Conservation (phyloP, 2,888 invertebrate genomes). For the Oscheius sp. region DNA sequence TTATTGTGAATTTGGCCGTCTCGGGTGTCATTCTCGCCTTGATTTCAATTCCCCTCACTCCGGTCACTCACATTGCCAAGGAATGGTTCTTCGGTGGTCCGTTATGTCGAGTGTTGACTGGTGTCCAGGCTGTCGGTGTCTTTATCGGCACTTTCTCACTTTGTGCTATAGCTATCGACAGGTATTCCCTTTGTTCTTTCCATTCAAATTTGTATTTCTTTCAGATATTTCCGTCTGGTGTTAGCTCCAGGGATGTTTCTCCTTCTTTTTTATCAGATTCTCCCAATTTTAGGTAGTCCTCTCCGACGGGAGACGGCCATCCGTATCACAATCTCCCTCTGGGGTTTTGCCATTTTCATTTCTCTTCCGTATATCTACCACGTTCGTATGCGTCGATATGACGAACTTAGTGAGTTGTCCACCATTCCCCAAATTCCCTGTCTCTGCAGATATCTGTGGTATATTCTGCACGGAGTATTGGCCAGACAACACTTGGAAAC, state of each 20-base stretch:
- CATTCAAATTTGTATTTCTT: too few relatives aligned
- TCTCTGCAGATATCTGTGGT: constrained; percentile 53
- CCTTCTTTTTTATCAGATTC: background rate
- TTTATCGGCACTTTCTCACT: constrained; percentile 95
- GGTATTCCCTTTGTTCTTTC: too few relatives aligned
- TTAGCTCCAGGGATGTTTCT: constrained; percentile 46
- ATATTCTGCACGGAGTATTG: constrained; percentile 79
- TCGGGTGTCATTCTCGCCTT: constrained; percentile 81
- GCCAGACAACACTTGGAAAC: constrained; percentile 85
- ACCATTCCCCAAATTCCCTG: background rate
- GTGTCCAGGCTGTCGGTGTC: constrained; percentile 91
- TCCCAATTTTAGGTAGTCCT: constrained; percentile 47
- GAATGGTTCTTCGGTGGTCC: constrained; percentile 91
- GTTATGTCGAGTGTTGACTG: constrained; percentile 90
- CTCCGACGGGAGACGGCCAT: constrained; percentile 49
- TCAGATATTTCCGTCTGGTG: constrained; percentile 77
- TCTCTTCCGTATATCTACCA: constrained; percentile 90
- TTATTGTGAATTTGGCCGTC: constrained; percentile 92
- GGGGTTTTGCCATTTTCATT: constrained; percentile 76
- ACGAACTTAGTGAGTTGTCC: constrained; percentile 63
- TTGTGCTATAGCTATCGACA: constrained; percentile 94
- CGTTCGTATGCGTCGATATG: constrained; percentile 75
- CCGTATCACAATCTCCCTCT: constrained; percentile 50
- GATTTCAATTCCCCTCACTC: constrained; percentile 94
- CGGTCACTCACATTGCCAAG: constrained; percentile 88